phyloP scores from a whole-genome alignment of 37 sponge, comb jelly and placozoan genomes.

The Diacarnus erythraeanus region DNA sequence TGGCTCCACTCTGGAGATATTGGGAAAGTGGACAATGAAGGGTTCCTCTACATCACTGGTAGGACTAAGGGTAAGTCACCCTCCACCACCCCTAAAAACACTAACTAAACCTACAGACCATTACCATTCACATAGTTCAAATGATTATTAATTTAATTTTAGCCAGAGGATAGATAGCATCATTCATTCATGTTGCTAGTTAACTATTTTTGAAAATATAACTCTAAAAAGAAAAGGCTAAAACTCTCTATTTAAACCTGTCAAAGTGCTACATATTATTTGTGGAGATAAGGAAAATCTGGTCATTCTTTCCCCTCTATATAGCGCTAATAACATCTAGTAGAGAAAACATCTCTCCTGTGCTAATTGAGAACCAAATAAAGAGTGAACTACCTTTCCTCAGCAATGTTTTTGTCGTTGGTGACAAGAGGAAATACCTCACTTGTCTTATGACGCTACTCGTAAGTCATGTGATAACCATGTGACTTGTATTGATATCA shows the following conservation, averaged over 20 bases:
- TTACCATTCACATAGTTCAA: no score
- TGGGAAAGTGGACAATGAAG: conserved; percentile 66
- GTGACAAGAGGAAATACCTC: conserved; percentile 77
- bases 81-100: background rate
- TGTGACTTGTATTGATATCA: no score
- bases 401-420: conserved; percentile 84
- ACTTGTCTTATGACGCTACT: conserved; percentile 80
- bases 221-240: no score
- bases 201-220: no score
- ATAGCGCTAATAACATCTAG: conserved; percentile 76
- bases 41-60: conserved; percentile 71
- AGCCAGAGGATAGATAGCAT: no score
- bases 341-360: conserved; percentile 89
- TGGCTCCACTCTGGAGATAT: conserved; percentile 96
- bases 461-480: conserved; percentile 59
- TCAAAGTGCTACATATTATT: no score
- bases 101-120: no score
- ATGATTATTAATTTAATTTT: no score
- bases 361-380: conserved; percentile 67
- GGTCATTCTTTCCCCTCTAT: conserved; percentile 52
- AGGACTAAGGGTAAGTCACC: conserved; percentile 64
- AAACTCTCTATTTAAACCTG: no score
- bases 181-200: no score
- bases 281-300: background rate
- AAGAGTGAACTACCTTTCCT: conserved; percentile 77